Percentiles rank a stretch among this genome's conserved stretches.
These are phyloP conservation scores for Leptoteleia sp. DNA, from an alignment of 1,140 invertebrate species.

Conservation along the genomic window DNA sequence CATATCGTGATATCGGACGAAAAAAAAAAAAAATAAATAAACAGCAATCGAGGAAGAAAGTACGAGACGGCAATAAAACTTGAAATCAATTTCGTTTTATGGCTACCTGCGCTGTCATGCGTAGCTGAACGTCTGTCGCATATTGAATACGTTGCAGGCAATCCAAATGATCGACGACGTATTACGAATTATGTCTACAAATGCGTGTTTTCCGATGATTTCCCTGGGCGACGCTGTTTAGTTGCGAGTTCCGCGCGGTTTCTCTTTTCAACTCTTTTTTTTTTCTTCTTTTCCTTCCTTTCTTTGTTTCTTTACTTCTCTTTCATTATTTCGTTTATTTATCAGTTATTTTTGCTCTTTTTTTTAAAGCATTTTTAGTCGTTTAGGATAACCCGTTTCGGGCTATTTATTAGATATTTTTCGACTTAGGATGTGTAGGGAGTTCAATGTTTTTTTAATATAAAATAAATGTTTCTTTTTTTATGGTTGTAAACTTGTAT, in stretches of 20 bases:
- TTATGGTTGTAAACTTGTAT: no score
- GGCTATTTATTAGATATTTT: no score
- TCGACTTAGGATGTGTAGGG: no score
- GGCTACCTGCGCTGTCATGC: constrained; percentile 30
- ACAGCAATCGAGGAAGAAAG: constrained; percentile 10
- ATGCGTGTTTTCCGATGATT: constrained; percentile 43
- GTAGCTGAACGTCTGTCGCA: constrained; percentile 16
- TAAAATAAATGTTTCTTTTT: no score
- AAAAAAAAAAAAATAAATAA: constrained; percentile 16
- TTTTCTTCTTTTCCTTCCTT: no score
- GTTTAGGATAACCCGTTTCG: no score
- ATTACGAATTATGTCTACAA: constrained; percentile 33
- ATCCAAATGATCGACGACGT: constrained; percentile 41
- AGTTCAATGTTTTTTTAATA: no score
- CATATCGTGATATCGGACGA: constrained; percentile 1
- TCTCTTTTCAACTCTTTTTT: no score
- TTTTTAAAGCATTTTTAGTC: no score
- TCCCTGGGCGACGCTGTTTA: constrained; percentile 34
- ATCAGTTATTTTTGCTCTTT: no score
- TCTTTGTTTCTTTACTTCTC: no score
- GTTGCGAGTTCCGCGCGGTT: not conserved
- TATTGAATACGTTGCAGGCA: constrained; percentile 15
- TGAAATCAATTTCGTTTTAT: constrained; percentile 62
- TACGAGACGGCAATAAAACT: constrained; percentile 48
- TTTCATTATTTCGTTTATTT: no score